A percentile compares a stretch with the other conserved stretches of the same genome.
phyloP scores from a whole-genome alignment of 2,797 vertebrate genomes.

The Fistularia commersonii region DNA sequence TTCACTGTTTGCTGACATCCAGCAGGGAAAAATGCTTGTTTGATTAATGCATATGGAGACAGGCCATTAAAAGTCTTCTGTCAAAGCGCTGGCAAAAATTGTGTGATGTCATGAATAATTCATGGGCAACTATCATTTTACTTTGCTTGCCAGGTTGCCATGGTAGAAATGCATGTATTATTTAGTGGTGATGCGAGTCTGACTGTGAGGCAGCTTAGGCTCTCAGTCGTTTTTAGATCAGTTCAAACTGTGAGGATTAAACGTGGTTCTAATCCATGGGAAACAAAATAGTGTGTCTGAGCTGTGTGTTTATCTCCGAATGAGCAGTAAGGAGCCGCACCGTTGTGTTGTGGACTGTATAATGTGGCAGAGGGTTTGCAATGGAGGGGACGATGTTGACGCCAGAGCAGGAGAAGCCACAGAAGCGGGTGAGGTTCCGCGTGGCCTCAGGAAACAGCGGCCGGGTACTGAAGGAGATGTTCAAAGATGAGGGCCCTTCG shows the following conservation, averaged over 20 bases:
- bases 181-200: conserved; percentile 76
- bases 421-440: conserved; percentile 92
- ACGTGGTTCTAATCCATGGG: conserved; percentile 58
- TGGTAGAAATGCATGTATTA: conserved; percentile 88
- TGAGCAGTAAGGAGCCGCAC: conserved; percentile 36
- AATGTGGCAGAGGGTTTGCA: conserved; percentile 40
- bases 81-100: conserved; percentile 67
- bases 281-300: conserved; percentile 60
- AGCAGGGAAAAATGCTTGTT: neutral
- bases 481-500: conserved; percentile 79
- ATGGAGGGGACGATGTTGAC: conserved; percentile 75
- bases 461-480: conserved; percentile 93
- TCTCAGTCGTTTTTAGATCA: conserved; percentile 66
- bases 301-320: conserved; percentile 50
- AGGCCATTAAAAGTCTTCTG: conserved; percentile 24
- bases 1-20: neutral
- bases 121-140: conserved; percentile 81
- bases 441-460: conserved; percentile 94
- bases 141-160: conserved; percentile 90
- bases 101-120: conserved; percentile 83
- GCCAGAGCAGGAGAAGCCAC: conserved; percentile 73
- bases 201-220: conserved; percentile 72
- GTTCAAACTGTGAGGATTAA: conserved; percentile 72
- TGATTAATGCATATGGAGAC: neutral
- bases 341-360: conserved; percentile 53